A percentile compares a stretch with the other conserved stretches of the same genome.
Evolutionary conservation across 1,140 invertebrate species (phyloP).

Genomic region (Polypedilum vanderplanki): DNA sequence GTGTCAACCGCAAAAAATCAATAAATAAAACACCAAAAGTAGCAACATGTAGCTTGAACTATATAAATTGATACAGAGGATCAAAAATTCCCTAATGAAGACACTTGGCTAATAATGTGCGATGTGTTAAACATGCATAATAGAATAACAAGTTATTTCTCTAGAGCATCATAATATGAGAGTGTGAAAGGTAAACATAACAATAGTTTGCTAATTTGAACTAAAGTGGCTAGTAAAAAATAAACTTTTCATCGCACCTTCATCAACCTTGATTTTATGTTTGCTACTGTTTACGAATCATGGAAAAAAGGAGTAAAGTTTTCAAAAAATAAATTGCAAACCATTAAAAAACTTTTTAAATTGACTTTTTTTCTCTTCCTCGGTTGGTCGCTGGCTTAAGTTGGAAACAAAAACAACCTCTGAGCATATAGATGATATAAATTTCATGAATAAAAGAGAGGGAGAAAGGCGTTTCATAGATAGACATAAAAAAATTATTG

Average conservation of each 20-base stretch:
- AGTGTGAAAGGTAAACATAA: neutral
- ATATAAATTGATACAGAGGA: no score
- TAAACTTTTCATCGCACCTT: neutral
- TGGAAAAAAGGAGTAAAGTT: neutral
- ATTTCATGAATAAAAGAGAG: neutral
- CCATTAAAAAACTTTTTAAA: constrained; percentile 14
- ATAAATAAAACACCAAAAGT: no score
- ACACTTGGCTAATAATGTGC: no score
- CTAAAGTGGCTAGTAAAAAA: neutral
- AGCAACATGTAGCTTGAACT: no score
- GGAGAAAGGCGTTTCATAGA: neutral
- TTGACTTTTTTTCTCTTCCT: constrained; percentile 1
- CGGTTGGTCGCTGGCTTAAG: no score
- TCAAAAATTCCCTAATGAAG: no score
- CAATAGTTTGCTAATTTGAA: neutral
- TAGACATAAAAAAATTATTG: neutral
- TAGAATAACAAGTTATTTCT: neutral
- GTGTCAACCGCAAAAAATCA: no score
- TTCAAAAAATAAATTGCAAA: neutral
- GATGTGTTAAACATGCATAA: neutral
- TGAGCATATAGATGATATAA: no score
- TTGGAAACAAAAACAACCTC: no score
- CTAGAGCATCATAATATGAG: neutral
- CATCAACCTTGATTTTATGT: no score
- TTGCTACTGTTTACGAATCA: neutral